phyloP scores from a whole-genome alignment of 2,113 vertebrate species.

The Rhizomys pruinosus region DNA sequence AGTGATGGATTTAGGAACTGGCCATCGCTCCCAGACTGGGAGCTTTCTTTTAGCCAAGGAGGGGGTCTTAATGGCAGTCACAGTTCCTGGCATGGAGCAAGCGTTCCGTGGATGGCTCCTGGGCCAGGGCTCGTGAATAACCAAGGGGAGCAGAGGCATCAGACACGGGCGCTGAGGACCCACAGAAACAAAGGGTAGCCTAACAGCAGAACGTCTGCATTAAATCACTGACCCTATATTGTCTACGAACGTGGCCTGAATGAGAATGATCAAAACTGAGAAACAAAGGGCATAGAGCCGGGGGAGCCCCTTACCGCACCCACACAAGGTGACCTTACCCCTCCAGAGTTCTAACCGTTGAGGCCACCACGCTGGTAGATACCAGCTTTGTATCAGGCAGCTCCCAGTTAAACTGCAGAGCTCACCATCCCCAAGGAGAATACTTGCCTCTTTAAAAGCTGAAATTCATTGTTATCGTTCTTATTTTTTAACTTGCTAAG shows the following conservation, averaged over 20 bases:
- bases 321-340: not conserved
- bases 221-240: constrained; percentile 1
- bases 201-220: not conserved
- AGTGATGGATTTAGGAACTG: not conserved
- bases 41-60: not conserved
- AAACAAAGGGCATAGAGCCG: not conserved
- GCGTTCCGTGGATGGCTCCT: constrained; percentile 20
- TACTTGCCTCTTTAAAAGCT: not conserved
- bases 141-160: not conserved
- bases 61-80: not conserved
- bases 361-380: not conserved
- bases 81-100: not conserved
- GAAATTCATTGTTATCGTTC: not conserved
- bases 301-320: not conserved
- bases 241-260: not conserved
- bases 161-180: not conserved
- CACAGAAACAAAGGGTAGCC: not conserved
- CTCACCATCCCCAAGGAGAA: not conserved
- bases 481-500: not conserved
- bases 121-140: not conserved
- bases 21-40: not conserved
- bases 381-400: not conserved
- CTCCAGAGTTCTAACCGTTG: not conserved
- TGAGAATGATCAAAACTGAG: constrained; percentile 38
- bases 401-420: not conserved